Conservation (phyloP, 1,140 invertebrate species). For the Lineus longissimus region DNA sequence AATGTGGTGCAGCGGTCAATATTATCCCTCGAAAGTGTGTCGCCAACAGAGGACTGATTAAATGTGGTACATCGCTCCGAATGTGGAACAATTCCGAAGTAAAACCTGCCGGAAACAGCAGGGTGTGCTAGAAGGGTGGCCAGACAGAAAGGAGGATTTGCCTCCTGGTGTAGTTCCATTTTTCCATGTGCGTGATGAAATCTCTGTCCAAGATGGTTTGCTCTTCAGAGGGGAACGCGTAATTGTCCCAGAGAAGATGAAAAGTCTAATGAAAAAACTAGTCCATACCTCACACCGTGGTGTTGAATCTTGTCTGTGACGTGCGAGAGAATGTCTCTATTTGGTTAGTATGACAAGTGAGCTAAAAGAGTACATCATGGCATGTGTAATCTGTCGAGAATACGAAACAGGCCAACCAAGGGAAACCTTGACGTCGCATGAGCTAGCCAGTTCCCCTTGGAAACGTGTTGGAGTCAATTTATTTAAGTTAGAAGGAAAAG, state of each 20-base stretch:
- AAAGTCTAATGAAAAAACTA: slow-evolving; percentile 10
- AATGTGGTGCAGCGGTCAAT: no score
- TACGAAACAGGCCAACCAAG: slow-evolving; percentile 14
- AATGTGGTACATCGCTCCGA: no score
- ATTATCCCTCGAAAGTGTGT: no score
- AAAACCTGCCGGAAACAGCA: no score
- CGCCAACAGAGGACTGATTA: no score
- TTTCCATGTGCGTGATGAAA: slow-evolving; percentile 9
- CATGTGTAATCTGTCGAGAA: slow-evolving; percentile 17
- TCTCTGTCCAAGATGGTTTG: slow-evolving; percentile 12
- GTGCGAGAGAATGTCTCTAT: slow-evolving; percentile 17
- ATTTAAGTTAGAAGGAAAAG: slow-evolving; percentile 19
- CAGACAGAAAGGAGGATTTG: neutral
- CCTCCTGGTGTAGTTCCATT: neutral
- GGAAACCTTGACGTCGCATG: slow-evolving; percentile 17
- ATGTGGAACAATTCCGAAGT: no score
- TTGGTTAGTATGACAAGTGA: slow-evolving; percentile 17
- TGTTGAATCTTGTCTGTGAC: slow-evolving; percentile 5
- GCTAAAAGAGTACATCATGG: slow-evolving; percentile 4
- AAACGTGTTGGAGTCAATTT: slow-evolving; percentile 17
- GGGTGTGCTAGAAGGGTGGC: slow-evolving; percentile 12
- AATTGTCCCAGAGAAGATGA: slow-evolving; percentile 15
- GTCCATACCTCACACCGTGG: slow-evolving; percentile 18
- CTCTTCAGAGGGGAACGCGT: slow-evolving; percentile 14
- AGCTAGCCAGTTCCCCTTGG: slow-evolving; percentile 13